Percentiles rank a stretch among this genome's conserved stretches.
phyloP scores from a whole-genome alignment of 2,888 invertebrate genomes.

The Chymomyza procnemis region DNA sequence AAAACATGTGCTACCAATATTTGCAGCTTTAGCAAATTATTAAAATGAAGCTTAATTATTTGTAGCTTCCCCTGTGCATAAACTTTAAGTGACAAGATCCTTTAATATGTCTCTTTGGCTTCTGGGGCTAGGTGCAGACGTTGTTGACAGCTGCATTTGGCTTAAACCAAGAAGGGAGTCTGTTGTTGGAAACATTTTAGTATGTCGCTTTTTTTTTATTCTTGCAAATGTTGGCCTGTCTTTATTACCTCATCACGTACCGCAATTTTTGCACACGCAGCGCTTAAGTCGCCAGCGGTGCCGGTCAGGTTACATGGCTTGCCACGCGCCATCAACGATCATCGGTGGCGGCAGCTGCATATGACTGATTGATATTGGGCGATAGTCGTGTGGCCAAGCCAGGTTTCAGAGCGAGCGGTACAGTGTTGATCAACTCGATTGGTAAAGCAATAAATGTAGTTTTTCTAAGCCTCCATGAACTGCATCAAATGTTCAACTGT shows the following conservation, averaged over 20 bases:
- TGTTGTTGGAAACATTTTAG: slow-evolving; percentile 1
- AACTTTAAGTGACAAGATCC: too few species aligned
- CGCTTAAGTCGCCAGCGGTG: slow-evolving; percentile 23
- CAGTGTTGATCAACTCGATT: slow-evolving; percentile 7
- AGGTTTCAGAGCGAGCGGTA: slow-evolving; percentile 14
- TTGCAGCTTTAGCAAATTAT: too few species aligned
- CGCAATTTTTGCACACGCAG: slow-evolving; percentile 48
- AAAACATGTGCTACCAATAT: too few species aligned
- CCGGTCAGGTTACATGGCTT: slow-evolving; percentile 50
- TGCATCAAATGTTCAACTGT: slow-evolving; percentile 31
- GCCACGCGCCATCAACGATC: slow-evolving; percentile 29
- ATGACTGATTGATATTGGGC: slow-evolving; percentile 67
- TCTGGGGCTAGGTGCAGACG: slow-evolving; percentile 1
- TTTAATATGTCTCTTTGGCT: background rate
- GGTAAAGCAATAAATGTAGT: background rate
- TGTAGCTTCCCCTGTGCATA: too few species aligned
- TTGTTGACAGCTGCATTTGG: slow-evolving; percentile 54
- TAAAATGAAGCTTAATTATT: too few species aligned
- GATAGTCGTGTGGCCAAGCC: slow-evolving; percentile 22
- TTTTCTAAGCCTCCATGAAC: slow-evolving; percentile 44
- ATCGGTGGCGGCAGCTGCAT: slow-evolving; percentile 47
- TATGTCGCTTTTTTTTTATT: background rate
- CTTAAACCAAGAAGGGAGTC: slow-evolving; percentile 32
- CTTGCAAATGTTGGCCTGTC: slow-evolving; percentile 39
- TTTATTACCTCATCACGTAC: slow-evolving; percentile 66